Conservation (phyloP, 92 coral and sea anemone species). For the Phenganax marumi region DNA sequence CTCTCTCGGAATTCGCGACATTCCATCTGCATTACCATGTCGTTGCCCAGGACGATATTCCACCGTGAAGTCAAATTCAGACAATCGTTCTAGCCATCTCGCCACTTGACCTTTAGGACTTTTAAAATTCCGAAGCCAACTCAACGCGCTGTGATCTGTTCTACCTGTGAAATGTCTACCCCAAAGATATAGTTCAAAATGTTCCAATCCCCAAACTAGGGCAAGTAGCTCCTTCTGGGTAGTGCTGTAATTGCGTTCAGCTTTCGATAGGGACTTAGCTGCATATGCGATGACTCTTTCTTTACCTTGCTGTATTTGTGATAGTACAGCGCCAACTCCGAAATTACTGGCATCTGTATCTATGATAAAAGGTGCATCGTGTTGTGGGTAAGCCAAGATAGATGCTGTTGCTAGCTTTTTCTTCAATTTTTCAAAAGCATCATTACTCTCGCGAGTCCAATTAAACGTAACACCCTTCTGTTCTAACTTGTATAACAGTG, state of each 20-base stretch:
- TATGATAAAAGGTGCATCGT: conserved; percentile 46
- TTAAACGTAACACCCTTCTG: background rate
- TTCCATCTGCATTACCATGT: too few species aligned
- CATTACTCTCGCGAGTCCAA: conserved; percentile 7
- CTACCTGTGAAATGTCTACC: too few species aligned
- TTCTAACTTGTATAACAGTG: conserved; percentile 24
- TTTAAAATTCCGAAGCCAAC: too few species aligned
- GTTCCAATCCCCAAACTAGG: too few species aligned
- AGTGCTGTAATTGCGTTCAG: conserved; percentile 45
- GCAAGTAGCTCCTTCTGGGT: conserved; percentile 37
- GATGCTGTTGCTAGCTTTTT: conserved; percentile 12
- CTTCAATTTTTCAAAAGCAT: background rate
- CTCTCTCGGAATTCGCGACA: too few species aligned
- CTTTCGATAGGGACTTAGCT: conserved; percentile 1
- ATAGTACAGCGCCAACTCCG: conserved; percentile 33
- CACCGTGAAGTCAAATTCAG: too few species aligned
- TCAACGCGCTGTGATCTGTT: too few species aligned
- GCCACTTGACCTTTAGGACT: too few species aligned
- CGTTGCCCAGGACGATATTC: too few species aligned
- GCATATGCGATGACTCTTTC: conserved; percentile 36
- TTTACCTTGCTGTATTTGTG: background rate
- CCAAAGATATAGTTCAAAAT: too few species aligned
- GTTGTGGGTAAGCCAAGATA: conserved; percentile 43
- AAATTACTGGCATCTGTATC: conserved; percentile 51
- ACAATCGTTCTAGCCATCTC: too few species aligned